phyloP scores from a whole-genome alignment of 2,113 vertebrate species.

The Hemichromis elongatus region DNA sequence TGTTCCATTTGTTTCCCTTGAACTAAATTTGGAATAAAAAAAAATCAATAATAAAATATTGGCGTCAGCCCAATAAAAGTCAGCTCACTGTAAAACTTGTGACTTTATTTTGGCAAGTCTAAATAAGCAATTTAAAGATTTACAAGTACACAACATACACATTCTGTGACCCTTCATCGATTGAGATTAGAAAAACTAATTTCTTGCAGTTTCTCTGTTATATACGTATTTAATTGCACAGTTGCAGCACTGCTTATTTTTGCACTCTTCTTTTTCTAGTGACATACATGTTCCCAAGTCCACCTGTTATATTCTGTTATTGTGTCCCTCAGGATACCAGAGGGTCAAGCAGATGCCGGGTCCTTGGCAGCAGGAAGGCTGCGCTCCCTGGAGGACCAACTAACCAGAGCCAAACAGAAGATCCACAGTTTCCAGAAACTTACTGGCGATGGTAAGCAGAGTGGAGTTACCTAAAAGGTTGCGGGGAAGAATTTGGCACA shows the following conservation, averaged over 20 bases:
- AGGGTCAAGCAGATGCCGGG: constrained; percentile 87
- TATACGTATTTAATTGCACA: background rate
- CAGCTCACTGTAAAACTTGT: background rate
- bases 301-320: background rate
- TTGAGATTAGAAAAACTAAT: background rate
- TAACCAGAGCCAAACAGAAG: constrained; percentile 95
- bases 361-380: constrained; percentile 84
- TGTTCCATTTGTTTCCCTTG: background rate
- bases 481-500: background rate
- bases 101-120: background rate
- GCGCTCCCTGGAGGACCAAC: constrained; percentile 91
- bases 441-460: constrained; percentile 82
- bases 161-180: background rate
- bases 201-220: background rate
- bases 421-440: constrained; percentile 92
- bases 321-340: constrained; percentile 82
- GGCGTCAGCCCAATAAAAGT: background rate
- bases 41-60: background rate
- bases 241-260: background rate
- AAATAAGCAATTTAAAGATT: background rate
- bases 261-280: background rate
- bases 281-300: background rate
- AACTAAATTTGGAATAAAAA: background rate
- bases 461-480: background rate
- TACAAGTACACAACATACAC: background rate